Base-by-base conservation (phyloP, 2,113 vertebrate species). In the Gasterosteus nipponicus region DNA sequence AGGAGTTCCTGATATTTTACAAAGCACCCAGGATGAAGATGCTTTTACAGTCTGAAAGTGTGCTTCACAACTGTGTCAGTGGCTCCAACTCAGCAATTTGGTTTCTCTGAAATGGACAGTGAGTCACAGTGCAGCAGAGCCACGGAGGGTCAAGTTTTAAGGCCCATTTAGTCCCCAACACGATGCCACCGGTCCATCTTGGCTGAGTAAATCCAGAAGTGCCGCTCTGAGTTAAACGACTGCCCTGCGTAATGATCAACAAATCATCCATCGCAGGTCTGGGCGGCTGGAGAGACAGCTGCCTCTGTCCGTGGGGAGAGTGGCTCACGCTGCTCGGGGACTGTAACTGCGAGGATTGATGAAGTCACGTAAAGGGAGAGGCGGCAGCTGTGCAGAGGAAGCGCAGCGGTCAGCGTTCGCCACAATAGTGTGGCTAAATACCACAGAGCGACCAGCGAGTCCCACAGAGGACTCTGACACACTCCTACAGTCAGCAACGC, bases 311-410 rank as follows among this genome's bases (percentile, higher is more conserved):
- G 31, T 26, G 15, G 75, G 44, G 69, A 65, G 73, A 78, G 77
- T 38, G 78, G 78, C 73, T 57, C n/a, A 9, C 79, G 65, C 73
- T 41, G 83, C 73, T 58, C 14, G n/a, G 62, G 9, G 75, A 53
- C 57, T 69, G 18, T 84, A 73, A 86, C 65, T 38, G 59, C n/a
- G 9, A 73, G 68, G 87, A 88, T 78, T 87, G 86, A 92, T 87
- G 86, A 83, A 82, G 78, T 75, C 57, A 0, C 82, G 83, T 86
- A 75, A 87, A 85, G 76, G 64, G 59, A 77, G 51, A 69, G 87
- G 87, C 77, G 70, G 79, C 75, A 31, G 67, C 64, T 63, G 66
- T 82, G 85, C 71, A 39, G 65, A 81, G 78, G 76, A 80, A 84
- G 83, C 22, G 10, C n/a, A 87, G 51, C 29, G 84, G 86, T 84